Percentiles rank a stretch among this genome's conserved stretches.
Evolutionary conservation across 2,113 vertebrate species (phyloP).

Genomic region (Catagonus wagneri): DNA sequence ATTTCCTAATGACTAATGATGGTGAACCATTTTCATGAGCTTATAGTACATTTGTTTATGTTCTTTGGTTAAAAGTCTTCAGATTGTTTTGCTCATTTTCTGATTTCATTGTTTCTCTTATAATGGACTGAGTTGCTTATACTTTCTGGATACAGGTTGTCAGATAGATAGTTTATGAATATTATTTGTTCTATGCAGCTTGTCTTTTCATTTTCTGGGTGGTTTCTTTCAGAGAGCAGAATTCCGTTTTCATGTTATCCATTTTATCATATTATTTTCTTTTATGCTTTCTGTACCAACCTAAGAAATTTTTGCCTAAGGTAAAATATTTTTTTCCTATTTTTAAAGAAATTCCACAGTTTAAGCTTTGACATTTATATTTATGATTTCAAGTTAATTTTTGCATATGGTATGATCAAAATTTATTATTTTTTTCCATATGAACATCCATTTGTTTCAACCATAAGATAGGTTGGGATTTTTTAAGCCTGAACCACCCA

Average conservation of each 20-base stretch:
- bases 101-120: background rate
- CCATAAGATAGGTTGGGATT: background rate
- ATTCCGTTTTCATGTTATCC: background rate
- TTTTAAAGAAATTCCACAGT: background rate
- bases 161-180: background rate
- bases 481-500: background rate
- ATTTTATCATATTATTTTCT: conserved; percentile 5
- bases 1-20: background rate
- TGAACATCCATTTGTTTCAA: background rate
- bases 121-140: background rate
- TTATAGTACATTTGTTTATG: background rate
- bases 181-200: background rate
- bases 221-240: background rate
- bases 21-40: background rate
- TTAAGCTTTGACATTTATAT: background rate
- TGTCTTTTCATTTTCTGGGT: background rate
- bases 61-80: background rate
- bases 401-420: background rate
- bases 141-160: background rate
- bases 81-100: background rate
- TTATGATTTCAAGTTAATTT: background rate
- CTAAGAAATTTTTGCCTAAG: background rate
- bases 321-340: background rate
- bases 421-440: background rate
- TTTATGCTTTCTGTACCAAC: background rate